Percentiles rank a stretch among this genome's conserved stretches.
phyloP scores from a whole-genome alignment of 1,140 invertebrate genomes.

The Xylocopa sonorina region DNA sequence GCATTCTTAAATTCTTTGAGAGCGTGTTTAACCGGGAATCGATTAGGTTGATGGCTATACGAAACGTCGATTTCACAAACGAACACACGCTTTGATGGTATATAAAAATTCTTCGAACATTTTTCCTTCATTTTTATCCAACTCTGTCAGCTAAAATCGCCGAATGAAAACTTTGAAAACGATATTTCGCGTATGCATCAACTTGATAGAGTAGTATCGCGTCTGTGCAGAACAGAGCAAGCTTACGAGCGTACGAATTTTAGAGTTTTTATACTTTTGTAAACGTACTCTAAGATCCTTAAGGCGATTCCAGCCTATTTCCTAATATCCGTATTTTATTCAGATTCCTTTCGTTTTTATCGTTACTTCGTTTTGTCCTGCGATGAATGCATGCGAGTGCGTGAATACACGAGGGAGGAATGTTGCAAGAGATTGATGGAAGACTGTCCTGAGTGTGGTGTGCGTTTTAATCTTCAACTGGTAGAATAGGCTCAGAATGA shows the following conservation, averaged over 20 bases:
- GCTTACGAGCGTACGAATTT: slow-evolving; percentile 15
- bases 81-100: too few relatives aligned
- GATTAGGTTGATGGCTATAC: too few relatives aligned
- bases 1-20: not conserved
- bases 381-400: not conserved
- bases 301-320: slow-evolving; percentile 17
- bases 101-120: too few relatives aligned
- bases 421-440: not conserved
- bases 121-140: too few relatives aligned
- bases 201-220: not conserved
- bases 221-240: not conserved
- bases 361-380: not conserved
- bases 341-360: not conserved
- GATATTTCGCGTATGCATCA: too few relatives aligned
- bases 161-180: too few relatives aligned
- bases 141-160: too few relatives aligned
- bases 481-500: not conserved
- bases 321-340: not conserved
- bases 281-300: not conserved
- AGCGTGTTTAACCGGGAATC: not conserved
- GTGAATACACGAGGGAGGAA: not conserved
- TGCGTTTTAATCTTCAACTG: slow-evolving; percentile 5
- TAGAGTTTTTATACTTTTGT: slow-evolving; percentile 38
- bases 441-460: not conserved
- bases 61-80: too few relatives aligned